These are phyloP conservation scores for Medauroidea extradentata DNA, from an alignment of 1,140 invertebrate species.

Conservation along the genomic window DNA sequence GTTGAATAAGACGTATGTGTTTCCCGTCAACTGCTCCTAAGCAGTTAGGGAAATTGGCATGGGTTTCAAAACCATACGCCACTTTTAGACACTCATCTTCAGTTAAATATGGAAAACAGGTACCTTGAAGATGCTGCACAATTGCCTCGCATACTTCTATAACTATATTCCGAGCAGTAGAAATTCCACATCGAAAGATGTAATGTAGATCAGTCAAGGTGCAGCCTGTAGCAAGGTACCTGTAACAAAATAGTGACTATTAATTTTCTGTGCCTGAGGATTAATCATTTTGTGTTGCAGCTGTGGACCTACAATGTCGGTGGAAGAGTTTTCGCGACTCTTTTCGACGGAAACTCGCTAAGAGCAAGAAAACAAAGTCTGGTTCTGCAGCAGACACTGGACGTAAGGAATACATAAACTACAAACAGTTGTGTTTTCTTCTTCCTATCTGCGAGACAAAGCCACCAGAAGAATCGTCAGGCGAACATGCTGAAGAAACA, in stretches of 20 bases:
- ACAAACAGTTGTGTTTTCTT: too few species aligned
- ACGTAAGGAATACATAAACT: too few species aligned
- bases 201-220: background rate
- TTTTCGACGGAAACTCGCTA: too few species aligned
- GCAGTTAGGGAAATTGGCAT: slow-evolving; percentile 32
- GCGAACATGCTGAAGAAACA: too few species aligned
- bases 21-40: slow-evolving; percentile 19
- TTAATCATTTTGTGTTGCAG: too few species aligned
- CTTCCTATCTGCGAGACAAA: too few species aligned
- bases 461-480: too few species aligned
- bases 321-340: too few species aligned
- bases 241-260: background rate
- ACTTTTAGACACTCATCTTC: background rate
- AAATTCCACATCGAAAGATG: background rate
- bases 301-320: too few species aligned
- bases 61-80: background rate
- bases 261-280: too few species aligned
- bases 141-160: background rate
- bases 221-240: background rate
- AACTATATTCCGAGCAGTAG: background rate
- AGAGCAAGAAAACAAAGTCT: too few species aligned
- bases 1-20: slow-evolving; percentile 29
- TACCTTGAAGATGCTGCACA: background rate
- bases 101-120: background rate
- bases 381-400: too few species aligned